Evolutionary conservation across 1,140 invertebrate species (phyloP), one percentile per base, ranked within the genome.

Genomic region (Microplitis mediator): DNA sequence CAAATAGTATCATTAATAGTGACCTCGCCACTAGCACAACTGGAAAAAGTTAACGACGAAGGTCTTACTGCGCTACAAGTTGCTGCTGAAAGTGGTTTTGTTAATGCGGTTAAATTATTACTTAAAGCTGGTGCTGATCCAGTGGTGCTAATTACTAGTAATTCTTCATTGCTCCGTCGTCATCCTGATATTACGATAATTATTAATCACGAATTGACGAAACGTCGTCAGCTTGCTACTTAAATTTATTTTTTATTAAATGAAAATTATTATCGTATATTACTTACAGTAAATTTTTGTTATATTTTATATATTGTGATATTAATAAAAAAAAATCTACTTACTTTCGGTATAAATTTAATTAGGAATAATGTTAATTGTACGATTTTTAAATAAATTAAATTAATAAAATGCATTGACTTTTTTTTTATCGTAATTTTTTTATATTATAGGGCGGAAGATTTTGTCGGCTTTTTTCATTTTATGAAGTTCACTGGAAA

Each of bases 41-140:
- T 87, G 8, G 85, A 87, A 54, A 79, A 81, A 32, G 72, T 74
- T 2, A 88, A 88, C 64, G 69, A 78, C 4, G 85, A 86, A 11
- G 84, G 84, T 0, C 71, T 84, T 23, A 87, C 85, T 0, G 77
- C 86, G 0, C 74, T 88, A 0, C 85, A 86, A 69, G 80, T 87
- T 8, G 86, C 86, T 9, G 82, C 86, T 0, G 86, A 87, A 68
- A 88, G 86, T 69, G 84, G 86, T 8, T 86, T 88, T 35, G 76
- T 80, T 3, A 78, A 81, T 23, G 82, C 86, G 3, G 85, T 87
- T 9, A 75, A 32, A 52, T 61, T 82, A 51, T 66, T 84, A 11
- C 34, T 84, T 5, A 76, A 82, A 67, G 80, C 82, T 11, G 82
- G 82, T 14, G 82, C 82, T 0, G 81, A 84, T 74, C 79, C 80